Percentiles rank a stretch among this genome's conserved stretches.
Evolutionary conservation across 2,797 vertebrate genomes (phyloP).

Genomic region (Mionectes olivaceus): DNA sequence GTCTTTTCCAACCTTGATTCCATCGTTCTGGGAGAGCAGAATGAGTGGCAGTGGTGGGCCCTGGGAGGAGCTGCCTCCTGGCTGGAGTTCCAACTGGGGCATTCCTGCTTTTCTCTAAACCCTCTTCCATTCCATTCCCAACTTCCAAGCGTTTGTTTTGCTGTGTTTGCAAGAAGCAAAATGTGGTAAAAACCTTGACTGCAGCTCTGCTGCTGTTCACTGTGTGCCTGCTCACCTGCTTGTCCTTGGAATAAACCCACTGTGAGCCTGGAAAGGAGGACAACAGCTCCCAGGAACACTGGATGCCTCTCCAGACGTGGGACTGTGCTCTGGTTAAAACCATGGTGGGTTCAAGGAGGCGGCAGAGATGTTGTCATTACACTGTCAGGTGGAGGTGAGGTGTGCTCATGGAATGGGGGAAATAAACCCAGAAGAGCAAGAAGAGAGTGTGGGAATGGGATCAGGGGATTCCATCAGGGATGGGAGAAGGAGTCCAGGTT

Average conservation of each 20-base stretch:
- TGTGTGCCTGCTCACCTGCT: background rate
- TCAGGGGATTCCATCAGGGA: background rate
- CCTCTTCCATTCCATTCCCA: background rate
- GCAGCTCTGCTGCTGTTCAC: background rate
- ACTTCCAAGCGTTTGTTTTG: background rate
- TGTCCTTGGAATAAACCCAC: background rate
- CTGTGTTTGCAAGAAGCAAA: background rate
- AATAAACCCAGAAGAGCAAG: background rate
- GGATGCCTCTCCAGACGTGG: background rate
- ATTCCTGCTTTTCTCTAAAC: background rate
- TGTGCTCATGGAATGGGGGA: background rate
- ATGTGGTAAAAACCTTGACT: background rate
- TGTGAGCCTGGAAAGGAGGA: background rate
- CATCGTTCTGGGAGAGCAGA: background rate
- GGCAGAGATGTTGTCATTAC: too few relatives aligned
- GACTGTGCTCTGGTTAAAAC: background rate
- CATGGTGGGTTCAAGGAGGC: fast-evolving
- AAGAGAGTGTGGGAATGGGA: background rate
- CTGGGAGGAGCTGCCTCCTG: background rate
- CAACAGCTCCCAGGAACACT: fast-evolving
- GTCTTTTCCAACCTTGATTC: background rate
- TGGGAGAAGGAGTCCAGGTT: background rate
- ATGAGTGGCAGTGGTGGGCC: background rate
- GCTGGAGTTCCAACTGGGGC: background rate
- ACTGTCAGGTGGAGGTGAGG: background rate